Conservation (phyloP, 1,140 invertebrate genomes). For the Diabrotica virgifera region DNA sequence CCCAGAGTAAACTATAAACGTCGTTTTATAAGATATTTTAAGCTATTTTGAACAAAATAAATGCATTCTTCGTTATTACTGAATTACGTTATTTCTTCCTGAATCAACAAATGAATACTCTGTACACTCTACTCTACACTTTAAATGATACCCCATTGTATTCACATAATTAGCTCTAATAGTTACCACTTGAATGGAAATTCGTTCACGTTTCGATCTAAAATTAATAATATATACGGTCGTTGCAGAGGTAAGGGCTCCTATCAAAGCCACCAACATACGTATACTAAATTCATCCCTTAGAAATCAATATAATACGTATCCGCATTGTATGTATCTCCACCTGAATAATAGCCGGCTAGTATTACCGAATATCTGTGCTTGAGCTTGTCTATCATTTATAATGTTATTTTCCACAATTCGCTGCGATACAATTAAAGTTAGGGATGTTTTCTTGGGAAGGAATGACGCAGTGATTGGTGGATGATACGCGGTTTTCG, state of each 20-base stretch:
- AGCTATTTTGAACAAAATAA: too few relatives aligned
- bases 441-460: not conserved
- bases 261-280: not conserved
- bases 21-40: too few relatives aligned
- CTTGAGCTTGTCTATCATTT: not conserved
- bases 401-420: not conserved
- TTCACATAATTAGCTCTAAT: too few relatives aligned
- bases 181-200: too few relatives aligned
- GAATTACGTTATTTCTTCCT: too few relatives aligned
- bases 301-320: not conserved
- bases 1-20: too few relatives aligned
- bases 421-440: not conserved
- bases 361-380: not conserved
- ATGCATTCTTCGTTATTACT: too few relatives aligned
- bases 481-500: not conserved
- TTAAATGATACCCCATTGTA: too few relatives aligned
- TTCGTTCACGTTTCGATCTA: not conserved
- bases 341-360: not conserved
- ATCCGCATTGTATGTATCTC: not conserved
- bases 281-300: not conserved
- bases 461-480: not conserved
- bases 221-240: not conserved
- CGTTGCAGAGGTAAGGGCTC: not conserved
- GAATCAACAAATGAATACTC: too few relatives aligned
- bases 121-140: too few relatives aligned